These are phyloP conservation scores for Pammene aurita DNA, from an alignment of 2,888 invertebrate species.

Conservation along the genomic window DNA sequence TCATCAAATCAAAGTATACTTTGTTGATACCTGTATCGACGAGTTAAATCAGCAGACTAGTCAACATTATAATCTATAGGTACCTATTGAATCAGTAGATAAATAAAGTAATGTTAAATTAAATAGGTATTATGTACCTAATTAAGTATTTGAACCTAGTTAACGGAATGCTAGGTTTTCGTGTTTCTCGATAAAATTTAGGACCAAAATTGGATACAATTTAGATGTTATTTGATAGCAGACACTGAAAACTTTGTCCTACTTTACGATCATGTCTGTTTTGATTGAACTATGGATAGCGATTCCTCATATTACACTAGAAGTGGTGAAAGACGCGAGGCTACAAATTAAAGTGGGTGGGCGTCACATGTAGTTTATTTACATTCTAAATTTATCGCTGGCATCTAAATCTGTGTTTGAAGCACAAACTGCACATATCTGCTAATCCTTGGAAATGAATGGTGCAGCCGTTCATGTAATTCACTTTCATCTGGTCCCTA, in stretches of 20 bases:
- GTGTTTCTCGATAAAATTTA: neutral
- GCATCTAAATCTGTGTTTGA: slow-evolving; percentile 44
- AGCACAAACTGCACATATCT: slow-evolving; percentile 54
- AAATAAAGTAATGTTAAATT: too few relatives aligned
- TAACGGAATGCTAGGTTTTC: too few relatives aligned
- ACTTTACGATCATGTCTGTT: neutral
- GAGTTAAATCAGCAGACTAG: too few relatives aligned
- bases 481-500: slow-evolving; percentile 78
- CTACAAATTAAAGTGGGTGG: slow-evolving; percentile 38
- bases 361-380: slow-evolving; percentile 41
- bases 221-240: neutral
- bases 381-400: slow-evolving; percentile 46
- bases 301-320: slow-evolving; percentile 5
- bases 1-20: too few relatives aligned
- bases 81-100: too few relatives aligned
- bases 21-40: too few relatives aligned
- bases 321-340: slow-evolving; percentile 21
- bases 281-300: neutral
- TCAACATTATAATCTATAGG: too few relatives aligned
- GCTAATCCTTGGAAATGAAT: slow-evolving; percentile 73
- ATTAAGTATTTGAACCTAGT: too few relatives aligned
- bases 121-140: too few relatives aligned
- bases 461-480: slow-evolving; percentile 71
- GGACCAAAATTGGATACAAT: neutral
- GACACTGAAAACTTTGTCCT: neutral